Evolutionary conservation across 2,888 invertebrate genomes (phyloP), one percentile per base, ranked within the genome.

Genomic region (Caenorhabditis angaria): DNA sequence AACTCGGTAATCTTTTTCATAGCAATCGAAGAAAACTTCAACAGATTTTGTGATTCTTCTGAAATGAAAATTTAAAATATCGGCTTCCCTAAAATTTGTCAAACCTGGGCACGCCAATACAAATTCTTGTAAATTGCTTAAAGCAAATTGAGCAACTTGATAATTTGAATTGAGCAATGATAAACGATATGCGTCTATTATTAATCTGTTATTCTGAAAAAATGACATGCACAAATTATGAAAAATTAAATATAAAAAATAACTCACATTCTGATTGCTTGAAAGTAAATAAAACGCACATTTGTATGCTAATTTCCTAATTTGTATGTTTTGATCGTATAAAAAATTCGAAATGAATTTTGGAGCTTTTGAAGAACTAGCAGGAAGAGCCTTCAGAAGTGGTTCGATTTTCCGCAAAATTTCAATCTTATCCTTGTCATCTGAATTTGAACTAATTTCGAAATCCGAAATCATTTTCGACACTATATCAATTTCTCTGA

Each of bases 41-140:
- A 53, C 48, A 73, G 24, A 57, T 60, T 69, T 3, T 56, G 56
- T 2, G 73, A 59, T 61, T 73, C 69, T 54, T 73, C 73, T 65
- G n/a, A n/a, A n/a, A n/a, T n/a, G n/a, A n/a, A n/a, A n/a, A n/a
- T n/a, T n/a, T n/a, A n/a, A n/a, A n/a, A n/a, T n/a, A n/a, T n/a
- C n/a, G n/a, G n/a, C n/a, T n/a, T n/a, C n/a, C n/a, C n/a, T n/a
- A n/a, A n/a, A n/a, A n/a, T n/a, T n/a, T n/a, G n/a, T n/a, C n/a
- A n/a, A n/a, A n/a, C n/a, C n/a, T n/a, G 63, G 73, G 48, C 68
- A 68, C 0, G 54, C 51, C 12, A 65, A 60, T 0, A 69, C 61
- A 32, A 73, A 73, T 5, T 73, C 56, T n/a, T 61, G 62, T 22
- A 73, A 65, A 1, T 65, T 12, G 0, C 60, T 51, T 0, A 73